Conservation (phyloP, 2,888 invertebrate genomes). For the Campoletis raptor region DNA sequence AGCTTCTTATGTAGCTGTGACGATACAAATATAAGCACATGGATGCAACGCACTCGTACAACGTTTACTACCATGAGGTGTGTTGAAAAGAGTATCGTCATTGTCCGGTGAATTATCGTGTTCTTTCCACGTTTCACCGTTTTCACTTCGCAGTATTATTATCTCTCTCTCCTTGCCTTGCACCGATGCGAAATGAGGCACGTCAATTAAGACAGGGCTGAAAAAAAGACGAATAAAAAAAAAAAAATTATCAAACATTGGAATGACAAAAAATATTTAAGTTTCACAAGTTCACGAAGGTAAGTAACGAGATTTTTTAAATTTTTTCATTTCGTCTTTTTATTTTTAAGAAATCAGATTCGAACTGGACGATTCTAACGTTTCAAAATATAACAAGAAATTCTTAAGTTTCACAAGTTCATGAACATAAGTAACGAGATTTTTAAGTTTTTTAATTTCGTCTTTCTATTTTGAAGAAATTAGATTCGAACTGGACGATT, state of each 20-base stretch:
- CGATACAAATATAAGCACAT: slow-evolving; percentile 43
- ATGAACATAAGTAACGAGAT: neutral
- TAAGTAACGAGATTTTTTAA: neutral
- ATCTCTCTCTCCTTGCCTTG: slow-evolving; percentile 98
- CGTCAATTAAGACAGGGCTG: slow-evolving; percentile 97
- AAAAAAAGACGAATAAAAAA: neutral
- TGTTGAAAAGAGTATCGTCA: slow-evolving; percentile 87
- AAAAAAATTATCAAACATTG: neutral
- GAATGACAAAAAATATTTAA: neutral
- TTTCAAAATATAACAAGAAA: neutral
- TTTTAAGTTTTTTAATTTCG: neutral
- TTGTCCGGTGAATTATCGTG: slow-evolving; percentile 89
- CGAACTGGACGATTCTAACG: neutral
- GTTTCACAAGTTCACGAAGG: neutral
- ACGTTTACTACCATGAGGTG: slow-evolving; percentile 89
- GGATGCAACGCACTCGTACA: slow-evolving; percentile 58
- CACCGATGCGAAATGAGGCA: slow-evolving; percentile 98
- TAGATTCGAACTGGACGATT: neutral
- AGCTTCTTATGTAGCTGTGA: slow-evolving; percentile 5
- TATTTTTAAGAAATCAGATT: neutral
- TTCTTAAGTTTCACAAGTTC: neutral
- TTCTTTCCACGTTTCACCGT: slow-evolving; percentile 99
- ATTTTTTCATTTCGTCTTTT: neutral
- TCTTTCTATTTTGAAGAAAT: neutral
- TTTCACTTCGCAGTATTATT: slow-evolving; percentile 97